Evolutionary conservation across 1,140 invertebrate genomes (phyloP), one percentile per base, ranked within the genome.

Genomic region (Halesus radiatus): DNA sequence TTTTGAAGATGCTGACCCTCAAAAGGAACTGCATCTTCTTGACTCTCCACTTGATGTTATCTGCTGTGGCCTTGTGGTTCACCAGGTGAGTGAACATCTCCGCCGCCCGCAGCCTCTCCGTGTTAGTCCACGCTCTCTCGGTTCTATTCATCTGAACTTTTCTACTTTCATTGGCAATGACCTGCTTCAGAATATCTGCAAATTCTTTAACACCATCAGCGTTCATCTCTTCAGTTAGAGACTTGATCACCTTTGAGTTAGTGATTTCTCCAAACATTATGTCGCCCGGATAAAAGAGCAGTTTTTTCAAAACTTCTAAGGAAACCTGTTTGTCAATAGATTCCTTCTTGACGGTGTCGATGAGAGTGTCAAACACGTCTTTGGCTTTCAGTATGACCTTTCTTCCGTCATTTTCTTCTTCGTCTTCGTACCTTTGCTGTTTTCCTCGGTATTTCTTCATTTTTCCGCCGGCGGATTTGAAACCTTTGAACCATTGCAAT

Each of bases 221-320:
- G 73, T 91, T 89, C 73, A 94, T 87, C 85, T 90, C 91, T 13
- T 87, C 86, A n/a, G 90, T 92, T 52, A 94, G 89, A 26, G 90
- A 87, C 85, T 62, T 93, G 3, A 94, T 85, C 58, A 94, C 80
- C 82, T 91, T 92, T 15, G 90, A 91, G 26, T 91, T 91, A 32
- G 93, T 94, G 32, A 92, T 92, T 86, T 94, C 94, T 84, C 94
- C 92, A 81, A 94, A 93, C 87, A 93, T 92, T 79, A 94, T 90
- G 84, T 92, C 92, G 2, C 94, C 93, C 6, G 93, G 92, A 85
- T 90, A 88, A 45, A 93, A 88, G 29, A 94, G 86, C 4, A 95
- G 85, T 84, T 92, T 93, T 74, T 93, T 91, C 52, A 95, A 85
- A 4, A 92, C 86, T 58, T 86, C 85, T 37, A 93, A 86, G 84